These are phyloP conservation scores for Tethea ocularis DNA, from an alignment of 2,888 invertebrate genomes.

Conservation along the genomic window DNA sequence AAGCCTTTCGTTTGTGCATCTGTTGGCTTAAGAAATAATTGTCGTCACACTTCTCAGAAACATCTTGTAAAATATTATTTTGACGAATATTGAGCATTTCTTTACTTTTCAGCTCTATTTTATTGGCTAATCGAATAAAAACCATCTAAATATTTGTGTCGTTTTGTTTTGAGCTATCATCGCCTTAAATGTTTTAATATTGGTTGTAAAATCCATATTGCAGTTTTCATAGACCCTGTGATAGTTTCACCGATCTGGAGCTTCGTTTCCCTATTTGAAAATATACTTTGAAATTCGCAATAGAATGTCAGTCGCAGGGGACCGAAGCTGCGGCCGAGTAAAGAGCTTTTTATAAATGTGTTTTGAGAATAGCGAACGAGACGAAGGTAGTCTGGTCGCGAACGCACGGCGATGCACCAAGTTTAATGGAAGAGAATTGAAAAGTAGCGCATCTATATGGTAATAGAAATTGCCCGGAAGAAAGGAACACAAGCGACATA, in stretches of 20 bases:
- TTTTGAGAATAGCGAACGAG: slow-evolving; percentile 72
- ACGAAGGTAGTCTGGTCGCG: slow-evolving; percentile 50
- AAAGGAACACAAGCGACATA: slow-evolving; percentile 79
- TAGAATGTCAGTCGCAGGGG: slow-evolving; percentile 78
- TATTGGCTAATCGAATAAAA: slow-evolving; percentile 6
- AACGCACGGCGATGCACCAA: slow-evolving; percentile 81
- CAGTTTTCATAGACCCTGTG: slow-evolving; percentile 50
- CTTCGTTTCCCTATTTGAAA: slow-evolving; percentile 68
- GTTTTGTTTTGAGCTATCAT: too few relatives aligned
- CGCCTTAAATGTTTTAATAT: slow-evolving; percentile 18
- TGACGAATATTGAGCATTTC: slow-evolving; percentile 35
- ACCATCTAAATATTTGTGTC: too few relatives aligned
- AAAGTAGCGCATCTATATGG: slow-evolving; percentile 84
- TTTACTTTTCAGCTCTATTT: slow-evolving; percentile 26
- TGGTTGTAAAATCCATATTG: slow-evolving; percentile 42
- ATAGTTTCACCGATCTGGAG: slow-evolving; percentile 69
- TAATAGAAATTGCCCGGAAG: slow-evolving; percentile 84
- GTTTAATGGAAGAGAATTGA: slow-evolving; percentile 84
- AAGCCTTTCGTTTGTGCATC: slow-evolving; percentile 71
- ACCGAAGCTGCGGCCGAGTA: slow-evolving; percentile 68
- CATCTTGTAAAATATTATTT: slow-evolving; percentile 37
- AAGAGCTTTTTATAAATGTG: slow-evolving; percentile 83
- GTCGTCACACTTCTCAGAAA: slow-evolving; percentile 52
- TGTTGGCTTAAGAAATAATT: slow-evolving; percentile 50
- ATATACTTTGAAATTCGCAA: slow-evolving; percentile 76